phyloP scores from a whole-genome alignment of 1,140 invertebrate genomes.

The Diabrotica undecimpunctata region DNA sequence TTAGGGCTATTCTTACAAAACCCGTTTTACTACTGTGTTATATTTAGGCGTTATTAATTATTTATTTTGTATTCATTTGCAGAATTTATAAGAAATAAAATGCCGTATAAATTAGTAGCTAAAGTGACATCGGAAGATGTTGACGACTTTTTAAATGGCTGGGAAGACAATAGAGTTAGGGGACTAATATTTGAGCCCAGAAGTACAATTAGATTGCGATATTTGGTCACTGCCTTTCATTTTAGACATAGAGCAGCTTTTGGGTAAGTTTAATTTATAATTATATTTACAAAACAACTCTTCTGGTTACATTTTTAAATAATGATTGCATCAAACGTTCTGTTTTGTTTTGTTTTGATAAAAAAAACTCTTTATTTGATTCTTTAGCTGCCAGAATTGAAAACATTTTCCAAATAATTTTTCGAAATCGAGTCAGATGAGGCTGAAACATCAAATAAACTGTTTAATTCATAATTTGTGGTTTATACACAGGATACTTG shows the following conservation, averaged over 20 bases:
- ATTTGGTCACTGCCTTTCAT: conserved; percentile 83
- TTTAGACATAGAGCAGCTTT: conserved; percentile 83
- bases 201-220: conserved; percentile 72
- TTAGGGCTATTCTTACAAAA: no score
- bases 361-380: neutral
- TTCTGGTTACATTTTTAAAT: neutral
- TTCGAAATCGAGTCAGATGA: no score
- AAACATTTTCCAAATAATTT: no score
- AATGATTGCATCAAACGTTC: no score
- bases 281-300: neutral
- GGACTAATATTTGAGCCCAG: conserved; percentile 83
- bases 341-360: neutral
- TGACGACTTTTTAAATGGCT: conserved; percentile 78
- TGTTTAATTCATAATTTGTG: no score
- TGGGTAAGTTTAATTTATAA: conserved; percentile 55
- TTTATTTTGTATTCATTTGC: conserved; percentile 32
- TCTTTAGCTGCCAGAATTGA: no score
- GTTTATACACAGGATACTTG: no score
- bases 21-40: no score
- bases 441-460: no score
- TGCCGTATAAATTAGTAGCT: conserved; percentile 75
- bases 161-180: conserved; percentile 87
- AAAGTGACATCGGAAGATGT: conserved; percentile 70
- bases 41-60: neutral
- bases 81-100: conserved; percentile 82